Conservation (phyloP, 2,113 vertebrate species). For the Scomber japonicus region DNA sequence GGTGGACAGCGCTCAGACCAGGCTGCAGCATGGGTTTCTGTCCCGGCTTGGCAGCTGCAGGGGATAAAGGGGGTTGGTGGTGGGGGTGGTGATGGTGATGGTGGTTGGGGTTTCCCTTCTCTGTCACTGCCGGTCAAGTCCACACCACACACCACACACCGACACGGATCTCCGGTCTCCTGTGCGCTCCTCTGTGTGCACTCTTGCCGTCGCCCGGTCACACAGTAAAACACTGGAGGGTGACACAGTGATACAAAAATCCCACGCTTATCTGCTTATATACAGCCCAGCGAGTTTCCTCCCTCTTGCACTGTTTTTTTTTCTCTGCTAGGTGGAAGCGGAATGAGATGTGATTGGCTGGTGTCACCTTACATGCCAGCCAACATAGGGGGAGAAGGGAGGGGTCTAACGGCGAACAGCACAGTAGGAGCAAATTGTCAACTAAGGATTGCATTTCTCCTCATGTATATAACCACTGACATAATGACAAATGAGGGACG, state of each 20-base stretch:
- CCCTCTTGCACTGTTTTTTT: conserved; percentile 54
- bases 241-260: conserved; percentile 43
- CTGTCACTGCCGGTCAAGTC: conserved; percentile 27
- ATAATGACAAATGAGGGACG: conserved; percentile 34
- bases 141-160: conserved; percentile 35
- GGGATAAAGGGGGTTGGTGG: too few species aligned
- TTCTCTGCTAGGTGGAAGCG: conserved; percentile 58
- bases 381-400: conserved; percentile 41
- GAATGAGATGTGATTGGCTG: conserved; percentile 82
- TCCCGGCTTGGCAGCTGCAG: conserved; percentile 12
- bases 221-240: not conserved
- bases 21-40: conserved; percentile 34
- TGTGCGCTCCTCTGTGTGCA: conserved; percentile 6
- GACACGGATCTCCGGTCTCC: conserved; percentile 7
- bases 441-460: conserved; percentile 21
- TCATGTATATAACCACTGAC: conserved; percentile 25
- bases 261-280: conserved; percentile 71
- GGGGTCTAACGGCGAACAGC: conserved; percentile 31
- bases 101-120: conserved; percentile 19
- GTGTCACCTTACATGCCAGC: conserved; percentile 56
- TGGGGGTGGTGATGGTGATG: too few species aligned
- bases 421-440: conserved; percentile 32
- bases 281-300: conserved; percentile 62
- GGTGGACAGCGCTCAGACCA: conserved; percentile 73
- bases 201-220: not conserved